These are phyloP conservation scores for Coregonus sp. DNA, from an alignment of 2,797 vertebrate genomes.

Conservation along the genomic window DNA sequence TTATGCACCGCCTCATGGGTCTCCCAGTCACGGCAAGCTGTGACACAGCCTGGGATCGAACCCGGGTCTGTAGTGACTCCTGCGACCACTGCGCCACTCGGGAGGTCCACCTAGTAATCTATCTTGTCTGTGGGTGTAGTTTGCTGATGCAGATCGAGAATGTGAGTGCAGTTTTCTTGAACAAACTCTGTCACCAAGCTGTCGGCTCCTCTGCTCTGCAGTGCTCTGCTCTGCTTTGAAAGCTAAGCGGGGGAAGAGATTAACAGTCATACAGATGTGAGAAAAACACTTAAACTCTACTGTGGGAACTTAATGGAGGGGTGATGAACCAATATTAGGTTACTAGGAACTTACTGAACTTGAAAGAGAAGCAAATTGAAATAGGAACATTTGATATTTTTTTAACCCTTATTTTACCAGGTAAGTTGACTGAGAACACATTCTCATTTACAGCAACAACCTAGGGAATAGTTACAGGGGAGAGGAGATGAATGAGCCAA, in stretches of 20 bases:
- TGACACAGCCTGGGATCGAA: too few species aligned
- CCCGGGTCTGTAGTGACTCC: too few species aligned
- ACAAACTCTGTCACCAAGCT: slow-evolving; percentile 11
- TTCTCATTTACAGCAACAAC: too few species aligned
- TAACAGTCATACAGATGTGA: slow-evolving; percentile 24
- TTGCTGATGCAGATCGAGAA: slow-evolving; percentile 12
- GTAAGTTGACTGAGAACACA: too few species aligned
- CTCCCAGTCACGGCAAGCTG: too few species aligned
- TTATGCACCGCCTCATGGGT: too few species aligned
- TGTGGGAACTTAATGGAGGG: slow-evolving; percentile 19
- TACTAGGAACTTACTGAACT: neutral
- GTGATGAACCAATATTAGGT: neutral
- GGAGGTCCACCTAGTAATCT: neutral
- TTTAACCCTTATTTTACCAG: neutral
- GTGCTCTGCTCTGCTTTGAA: slow-evolving; percentile 15
- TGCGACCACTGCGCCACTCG: too few species aligned
- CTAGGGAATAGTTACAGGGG: too few species aligned
- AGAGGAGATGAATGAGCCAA: too few species aligned
- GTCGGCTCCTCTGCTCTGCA: slow-evolving; percentile 22
- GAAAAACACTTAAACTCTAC: slow-evolving; percentile 22
- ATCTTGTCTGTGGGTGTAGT: neutral
- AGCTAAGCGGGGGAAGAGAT: neutral
- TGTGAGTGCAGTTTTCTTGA: slow-evolving; percentile 34
- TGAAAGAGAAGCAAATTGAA: neutral
- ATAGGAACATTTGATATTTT: neutral